These are phyloP conservation scores for Pecten maximus DNA, from an alignment of 2,888 invertebrate species.

Conservation along the genomic window DNA sequence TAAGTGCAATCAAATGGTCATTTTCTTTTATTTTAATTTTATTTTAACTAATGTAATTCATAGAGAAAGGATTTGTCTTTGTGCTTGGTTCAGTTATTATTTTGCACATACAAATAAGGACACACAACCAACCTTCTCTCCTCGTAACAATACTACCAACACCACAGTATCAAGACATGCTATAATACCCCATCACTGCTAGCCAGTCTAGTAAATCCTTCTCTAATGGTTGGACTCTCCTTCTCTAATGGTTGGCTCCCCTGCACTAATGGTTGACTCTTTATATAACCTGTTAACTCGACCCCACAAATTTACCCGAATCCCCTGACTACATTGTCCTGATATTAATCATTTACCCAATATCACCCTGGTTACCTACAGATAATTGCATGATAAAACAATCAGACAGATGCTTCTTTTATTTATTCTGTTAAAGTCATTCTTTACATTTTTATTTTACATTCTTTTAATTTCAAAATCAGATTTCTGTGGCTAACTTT, in stretches of 20 bases:
- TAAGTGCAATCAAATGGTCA: background rate
- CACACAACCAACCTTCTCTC: background rate
- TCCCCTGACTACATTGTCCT: background rate
- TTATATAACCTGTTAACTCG: background rate
- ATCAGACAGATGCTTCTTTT: background rate
- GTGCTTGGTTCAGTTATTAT: constrained; percentile 8
- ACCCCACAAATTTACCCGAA: background rate
- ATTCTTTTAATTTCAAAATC: background rate
- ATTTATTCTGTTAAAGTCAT: background rate
- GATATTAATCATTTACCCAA: background rate
- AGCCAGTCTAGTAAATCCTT: background rate
- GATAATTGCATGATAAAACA: background rate
- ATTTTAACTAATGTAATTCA: background rate
- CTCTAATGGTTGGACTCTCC: too few relatives aligned
- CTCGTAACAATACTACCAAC: background rate
- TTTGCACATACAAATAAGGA: background rate
- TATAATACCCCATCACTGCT: background rate
- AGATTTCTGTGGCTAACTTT: background rate
- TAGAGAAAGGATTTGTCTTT: background rate
- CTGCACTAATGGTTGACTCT: background rate
- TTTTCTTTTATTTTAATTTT: background rate
- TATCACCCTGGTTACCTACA: background rate
- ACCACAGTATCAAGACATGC: background rate
- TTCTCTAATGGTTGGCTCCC: background rate
- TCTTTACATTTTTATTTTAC: background rate